Conservation (phyloP, 2,797 vertebrate species). For the Labeo calbasu region DNA sequence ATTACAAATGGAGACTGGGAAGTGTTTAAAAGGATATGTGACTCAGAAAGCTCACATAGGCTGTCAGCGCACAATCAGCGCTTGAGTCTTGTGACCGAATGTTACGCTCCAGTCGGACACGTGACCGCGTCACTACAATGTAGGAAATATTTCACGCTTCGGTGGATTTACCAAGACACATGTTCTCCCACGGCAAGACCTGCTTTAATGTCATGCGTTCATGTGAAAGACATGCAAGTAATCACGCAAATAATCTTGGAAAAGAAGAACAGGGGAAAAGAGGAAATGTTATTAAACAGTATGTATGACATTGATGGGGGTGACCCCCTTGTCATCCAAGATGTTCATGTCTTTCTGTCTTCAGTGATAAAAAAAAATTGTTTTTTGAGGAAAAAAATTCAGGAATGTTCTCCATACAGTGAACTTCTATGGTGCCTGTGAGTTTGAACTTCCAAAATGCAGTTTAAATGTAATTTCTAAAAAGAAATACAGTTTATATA, state of each 20-base stretch:
- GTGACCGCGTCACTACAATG: slow-evolving; percentile 60
- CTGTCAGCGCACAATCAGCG: slow-evolving; percentile 41
- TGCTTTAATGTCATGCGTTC: slow-evolving; percentile 63
- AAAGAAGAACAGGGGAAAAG: neutral
- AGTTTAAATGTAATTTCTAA: too few relatives aligned
- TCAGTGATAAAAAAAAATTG: too few relatives aligned
- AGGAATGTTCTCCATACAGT: too few relatives aligned
- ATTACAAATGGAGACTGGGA: neutral
- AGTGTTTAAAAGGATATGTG: neutral
- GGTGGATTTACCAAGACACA: slow-evolving; percentile 66
- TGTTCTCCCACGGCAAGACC: slow-evolving; percentile 68
- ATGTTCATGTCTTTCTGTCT: too few relatives aligned
- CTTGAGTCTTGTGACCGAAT: slow-evolving; percentile 72
- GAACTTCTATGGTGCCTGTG: too few relatives aligned
- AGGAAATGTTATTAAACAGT: neutral
- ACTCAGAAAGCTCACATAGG: slow-evolving; percentile 5
- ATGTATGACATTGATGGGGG: neutral
- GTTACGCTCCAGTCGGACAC: slow-evolving; percentile 60
- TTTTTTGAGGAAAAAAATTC: too few relatives aligned
- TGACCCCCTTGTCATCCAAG: too few relatives aligned
- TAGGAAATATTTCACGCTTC: slow-evolving; percentile 62
- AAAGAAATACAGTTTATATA: too few relatives aligned
- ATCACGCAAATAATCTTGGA: slow-evolving; percentile 39
- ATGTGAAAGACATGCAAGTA: slow-evolving; percentile 39
- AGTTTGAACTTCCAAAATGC: too few relatives aligned